These are phyloP conservation scores for Hycleus cichorii DNA, from an alignment of 1,140 invertebrate genomes.

Conservation along the genomic window DNA sequence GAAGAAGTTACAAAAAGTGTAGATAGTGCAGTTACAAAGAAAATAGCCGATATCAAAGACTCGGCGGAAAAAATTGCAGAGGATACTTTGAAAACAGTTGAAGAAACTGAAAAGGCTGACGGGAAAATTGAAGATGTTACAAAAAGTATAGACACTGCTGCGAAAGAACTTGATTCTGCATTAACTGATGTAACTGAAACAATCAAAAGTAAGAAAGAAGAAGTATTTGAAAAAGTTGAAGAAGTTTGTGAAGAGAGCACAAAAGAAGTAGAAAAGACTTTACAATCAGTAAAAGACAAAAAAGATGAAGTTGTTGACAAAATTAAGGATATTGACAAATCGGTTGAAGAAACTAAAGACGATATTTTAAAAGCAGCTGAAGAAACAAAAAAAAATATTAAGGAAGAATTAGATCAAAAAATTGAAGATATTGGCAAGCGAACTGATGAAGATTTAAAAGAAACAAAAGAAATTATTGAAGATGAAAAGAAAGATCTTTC, in stretches of 20 bases:
- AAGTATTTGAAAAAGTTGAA: not conserved
- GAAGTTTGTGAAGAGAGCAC: not conserved
- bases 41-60: not conserved
- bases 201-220: slow-evolving; percentile 7
- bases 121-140: too few species aligned
- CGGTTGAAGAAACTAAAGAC: not conserved
- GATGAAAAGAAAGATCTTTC: not conserved
- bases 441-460: not conserved
- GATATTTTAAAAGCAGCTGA: not conserved
- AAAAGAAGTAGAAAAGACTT: not conserved
- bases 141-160: too few species aligned
- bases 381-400: not conserved
- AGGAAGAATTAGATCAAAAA: not conserved
- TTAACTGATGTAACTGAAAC: slow-evolving; percentile 2
- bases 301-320: too few species aligned
- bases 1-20: too few species aligned
- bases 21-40: not conserved
- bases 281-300: not conserved
- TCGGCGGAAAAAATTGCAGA: not conserved
- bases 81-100: not conserved
- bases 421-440: not conserved
- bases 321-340: too few species aligned
- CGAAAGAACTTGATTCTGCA: too few species aligned
- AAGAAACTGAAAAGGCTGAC: too few species aligned
- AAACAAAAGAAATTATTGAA: not conserved